Evolutionary conservation across 2,797 vertebrate genomes (phyloP).

Genomic region (Carcharodon carcharias): DNA sequence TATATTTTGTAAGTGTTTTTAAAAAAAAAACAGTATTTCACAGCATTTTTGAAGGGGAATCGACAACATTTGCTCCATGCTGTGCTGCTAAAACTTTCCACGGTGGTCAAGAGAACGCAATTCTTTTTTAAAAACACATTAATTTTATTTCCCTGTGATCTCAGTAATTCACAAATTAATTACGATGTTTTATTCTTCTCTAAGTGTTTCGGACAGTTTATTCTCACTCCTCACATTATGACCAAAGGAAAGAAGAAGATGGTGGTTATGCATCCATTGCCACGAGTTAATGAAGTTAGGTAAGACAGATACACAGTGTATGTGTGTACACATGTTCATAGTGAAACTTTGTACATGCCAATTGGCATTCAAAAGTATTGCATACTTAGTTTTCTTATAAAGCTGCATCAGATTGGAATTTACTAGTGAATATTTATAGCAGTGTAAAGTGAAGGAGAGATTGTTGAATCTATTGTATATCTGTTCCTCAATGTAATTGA

Average conservation of each 20-base stretch:
- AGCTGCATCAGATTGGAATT: neutral
- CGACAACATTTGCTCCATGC: neutral
- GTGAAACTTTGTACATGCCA: neutral
- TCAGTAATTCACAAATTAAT: neutral
- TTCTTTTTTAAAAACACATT: neutral
- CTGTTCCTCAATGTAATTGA: neutral
- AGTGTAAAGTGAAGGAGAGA: neutral
- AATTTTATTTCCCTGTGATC: neutral
- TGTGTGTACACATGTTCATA: neutral
- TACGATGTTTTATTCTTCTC: neutral
- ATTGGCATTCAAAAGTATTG: neutral
- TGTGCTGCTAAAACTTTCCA: neutral
- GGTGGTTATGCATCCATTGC: constrained; percentile 97
- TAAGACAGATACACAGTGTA: constrained; percentile 42
- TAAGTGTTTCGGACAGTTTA: constrained; percentile 92
- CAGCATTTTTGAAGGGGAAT: neutral
- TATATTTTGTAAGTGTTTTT: neutral
- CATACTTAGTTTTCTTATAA: constrained; percentile 24
- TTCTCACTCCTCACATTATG: constrained; percentile 96
- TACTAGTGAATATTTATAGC: neutral
- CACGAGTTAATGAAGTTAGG: constrained; percentile 95
- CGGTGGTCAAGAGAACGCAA: neutral
- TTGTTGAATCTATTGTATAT: neutral
- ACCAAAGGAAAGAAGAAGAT: constrained; percentile 91
- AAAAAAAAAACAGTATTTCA: neutral